Base-by-base conservation (phyloP, 92 coral and sea anemone genomes). In the Palythoa caribaeorum region DNA sequence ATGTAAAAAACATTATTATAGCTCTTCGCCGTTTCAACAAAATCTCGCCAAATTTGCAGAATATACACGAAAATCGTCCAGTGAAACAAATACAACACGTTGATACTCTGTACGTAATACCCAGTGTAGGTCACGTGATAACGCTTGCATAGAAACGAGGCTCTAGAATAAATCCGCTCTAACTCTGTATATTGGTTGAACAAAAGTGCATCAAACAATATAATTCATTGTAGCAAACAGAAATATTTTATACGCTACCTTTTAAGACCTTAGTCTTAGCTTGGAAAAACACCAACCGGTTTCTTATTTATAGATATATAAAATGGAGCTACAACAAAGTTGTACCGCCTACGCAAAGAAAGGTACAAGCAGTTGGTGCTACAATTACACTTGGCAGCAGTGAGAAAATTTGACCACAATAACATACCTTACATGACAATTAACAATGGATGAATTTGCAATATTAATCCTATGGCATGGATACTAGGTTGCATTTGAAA, bases 81-180 rank as follows among this genome's bases (percentile, higher is more conserved):
- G 9, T 53, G 12, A 53, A 53, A 1, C 59, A 63, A 62, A 62
- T 63, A 63, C 71, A 63, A 13, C 71, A 63, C 9, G 1, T 63
- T 14, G 14, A 35, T 1, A 28, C 76, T 71, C 3, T 71, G 47
- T 71, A 35, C 47, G 2, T 9, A 71, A 37, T 71, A 71, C 76
- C 4, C 51, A 36, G 51, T 71, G 76, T n/a, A 37, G 50, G 17
- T 37, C 66, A 77, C 44, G 65, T 77, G 81, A 51, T 28, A 77
- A 52, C 9, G n/a, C 16, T 51, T 10, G 44, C 81, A 20, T 52
- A 65, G 66, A 77, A 77, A 77, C 81, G 81, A 77, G 66, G 81
- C 68, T 77, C 80, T 77, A 77, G 40, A 53, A 7, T 53, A 77
- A 28, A 52, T 19, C 37, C 1, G 37, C 38, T 51, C 17, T 76